Base-by-base conservation (phyloP, 2,888 invertebrate species). In the Eilema sororculum region DNA sequence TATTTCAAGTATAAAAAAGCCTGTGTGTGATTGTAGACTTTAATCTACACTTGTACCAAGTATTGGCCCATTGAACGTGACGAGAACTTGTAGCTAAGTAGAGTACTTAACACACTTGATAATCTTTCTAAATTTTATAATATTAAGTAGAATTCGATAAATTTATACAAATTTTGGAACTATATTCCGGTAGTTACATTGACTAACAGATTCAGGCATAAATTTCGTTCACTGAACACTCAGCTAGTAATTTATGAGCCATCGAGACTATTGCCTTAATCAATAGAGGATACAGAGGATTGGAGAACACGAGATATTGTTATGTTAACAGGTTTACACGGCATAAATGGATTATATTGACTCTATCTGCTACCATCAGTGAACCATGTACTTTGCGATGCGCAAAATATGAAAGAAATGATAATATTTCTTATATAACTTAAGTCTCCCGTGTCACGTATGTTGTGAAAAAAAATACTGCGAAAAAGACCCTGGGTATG, bases 261-360 rank as follows among this genome's bases (percentile, higher is more conserved):
- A 33, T 61, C 28, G 22, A 61, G 33, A 33, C 33, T 33, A 61
- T 33, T 33, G 22, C 30, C 33, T 61, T 61, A 61, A 61, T 61
- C 61, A 61, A 61, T 33, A 61, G 33, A 33, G 33, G 60, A 61
- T 61, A 22, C 60, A 61, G 61, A 13, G 22, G n/a, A 61, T 61
- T 61, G 22, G 61, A 22, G 22, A 61, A 30, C 33, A 33, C 22
- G 13, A 61, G 61, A 61, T 61, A 61, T 61, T 22, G 30, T 22
- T 33, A 61, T 22, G 30, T 22, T 33, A 61, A 61, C 61, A 61
- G 61, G 61, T 61, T 30, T 33, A 30, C 30, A n/a, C 33, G 3
- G 60, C 30, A 60, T 33, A 12, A 33, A n/a, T 0, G 22, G 33
- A 61, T 22, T 33, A n/a, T 33, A 46, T 46, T 46, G 46, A 6